Conservation (phyloP, 2,113 vertebrate species). For the Genyomyrus donnyi region DNA sequence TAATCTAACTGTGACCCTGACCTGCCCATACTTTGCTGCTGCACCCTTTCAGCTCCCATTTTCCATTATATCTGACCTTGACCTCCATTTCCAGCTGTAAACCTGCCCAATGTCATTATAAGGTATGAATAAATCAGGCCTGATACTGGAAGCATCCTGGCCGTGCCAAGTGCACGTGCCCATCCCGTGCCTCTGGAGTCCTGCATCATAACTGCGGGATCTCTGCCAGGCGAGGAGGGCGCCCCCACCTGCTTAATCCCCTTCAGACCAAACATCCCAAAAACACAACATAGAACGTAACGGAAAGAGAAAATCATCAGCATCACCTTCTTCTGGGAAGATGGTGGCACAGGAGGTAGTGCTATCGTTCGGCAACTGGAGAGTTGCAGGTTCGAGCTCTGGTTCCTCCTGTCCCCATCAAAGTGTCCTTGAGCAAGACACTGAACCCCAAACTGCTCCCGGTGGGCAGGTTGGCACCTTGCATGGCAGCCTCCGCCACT, state of each 20-base stretch:
- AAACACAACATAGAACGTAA: neutral
- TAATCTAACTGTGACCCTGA: neutral
- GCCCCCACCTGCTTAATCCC: no score
- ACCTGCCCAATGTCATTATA: neutral
- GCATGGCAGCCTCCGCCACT: no score
- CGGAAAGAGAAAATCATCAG: neutral
- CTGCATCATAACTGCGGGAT: neutral
- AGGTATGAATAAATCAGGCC: neutral
- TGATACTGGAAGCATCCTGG: neutral
- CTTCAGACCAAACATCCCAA: neutral
- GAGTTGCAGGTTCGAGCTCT: no score
- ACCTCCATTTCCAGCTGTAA: neutral
- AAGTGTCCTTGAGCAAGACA: no score
- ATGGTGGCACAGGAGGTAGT: no score
- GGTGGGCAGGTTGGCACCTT: accelerated
- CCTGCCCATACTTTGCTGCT: neutral
- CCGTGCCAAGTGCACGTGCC: neutral
- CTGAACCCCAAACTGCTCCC: no score
- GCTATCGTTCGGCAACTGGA: no score
- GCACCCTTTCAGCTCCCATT: neutral
- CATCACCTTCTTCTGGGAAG: neutral
- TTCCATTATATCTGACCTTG: neutral
- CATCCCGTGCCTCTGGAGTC: neutral
- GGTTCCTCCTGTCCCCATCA: no score
- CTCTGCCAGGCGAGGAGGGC: no score